A percentile compares a stretch with the other conserved stretches of the same genome.
phyloP scores from a whole-genome alignment of 2,113 vertebrate species.

The Phalacrocorax pelagicus region DNA sequence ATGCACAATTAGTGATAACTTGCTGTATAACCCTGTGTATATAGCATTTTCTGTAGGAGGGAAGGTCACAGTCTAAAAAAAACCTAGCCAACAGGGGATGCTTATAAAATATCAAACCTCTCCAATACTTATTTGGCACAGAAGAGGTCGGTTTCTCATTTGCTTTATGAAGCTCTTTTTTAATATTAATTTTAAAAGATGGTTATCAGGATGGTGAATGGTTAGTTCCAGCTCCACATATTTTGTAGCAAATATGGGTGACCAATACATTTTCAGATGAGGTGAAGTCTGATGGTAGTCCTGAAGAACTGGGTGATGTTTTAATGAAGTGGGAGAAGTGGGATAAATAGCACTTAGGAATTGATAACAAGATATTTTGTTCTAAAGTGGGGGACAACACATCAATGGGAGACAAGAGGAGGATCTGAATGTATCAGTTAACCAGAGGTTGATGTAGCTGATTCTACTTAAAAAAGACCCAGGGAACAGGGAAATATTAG shows the following conservation, averaged over 20 bases:
- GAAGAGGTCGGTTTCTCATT: accelerated
- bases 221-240: not conserved
- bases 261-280: not conserved
- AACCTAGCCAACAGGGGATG: not conserved
- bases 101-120: not conserved
- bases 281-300: not conserved
- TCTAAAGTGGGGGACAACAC: not conserved
- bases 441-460: not conserved
- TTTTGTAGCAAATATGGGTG: not conserved
- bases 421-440: not conserved
- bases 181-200: not conserved
- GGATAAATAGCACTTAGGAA: not conserved
- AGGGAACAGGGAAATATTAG: not conserved
- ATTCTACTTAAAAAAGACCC: not conserved
- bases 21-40: accelerated
- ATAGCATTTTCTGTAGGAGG: not conserved
- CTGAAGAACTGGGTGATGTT: not conserved
- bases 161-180: not conserved
- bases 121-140: not conserved
- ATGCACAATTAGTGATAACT: not conserved
- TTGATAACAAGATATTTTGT: not conserved
- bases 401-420: not conserved
- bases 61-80: not conserved
- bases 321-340: not conserved
- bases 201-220: not conserved